Evolutionary conservation across 2,888 invertebrate genomes (phyloP).

Genomic region (Nomada fabriciana): DNA sequence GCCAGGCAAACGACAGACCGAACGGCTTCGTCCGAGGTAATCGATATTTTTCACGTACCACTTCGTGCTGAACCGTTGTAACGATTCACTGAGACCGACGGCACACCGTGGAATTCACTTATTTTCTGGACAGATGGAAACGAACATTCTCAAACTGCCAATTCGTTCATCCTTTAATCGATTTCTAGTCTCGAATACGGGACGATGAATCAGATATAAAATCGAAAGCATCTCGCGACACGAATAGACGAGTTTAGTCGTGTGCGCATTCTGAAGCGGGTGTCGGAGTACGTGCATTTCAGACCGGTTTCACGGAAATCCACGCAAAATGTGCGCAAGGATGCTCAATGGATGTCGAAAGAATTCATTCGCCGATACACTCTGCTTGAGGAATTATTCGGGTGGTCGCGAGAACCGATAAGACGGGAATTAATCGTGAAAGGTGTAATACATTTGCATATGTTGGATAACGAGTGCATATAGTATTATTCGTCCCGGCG

Average conservation of each 20-base stretch:
- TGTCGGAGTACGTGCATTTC: constrained; percentile 16
- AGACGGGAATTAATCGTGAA: constrained; percentile 11
- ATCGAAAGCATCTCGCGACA: neutral
- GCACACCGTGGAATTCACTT: neutral
- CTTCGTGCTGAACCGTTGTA: constrained; percentile 21
- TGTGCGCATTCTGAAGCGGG: constrained; percentile 4
- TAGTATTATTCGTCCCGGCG: constrained; percentile 24
- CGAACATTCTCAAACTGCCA: too few relatives aligned
- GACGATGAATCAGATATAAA: neutral
- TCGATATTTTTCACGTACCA: constrained; percentile 46
- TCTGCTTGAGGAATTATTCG: neutral
- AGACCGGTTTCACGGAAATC: constrained; percentile 42
- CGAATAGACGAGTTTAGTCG: neutral
- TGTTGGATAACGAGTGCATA: neutral
- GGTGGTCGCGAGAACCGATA: constrained; percentile 1
- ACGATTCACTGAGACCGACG: neutral
- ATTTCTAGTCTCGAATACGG: neutral
- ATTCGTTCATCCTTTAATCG: neutral
- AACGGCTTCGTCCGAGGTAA: constrained; percentile 44
- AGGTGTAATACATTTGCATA: neutral
- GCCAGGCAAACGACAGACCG: constrained; percentile 50
- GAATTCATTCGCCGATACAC: neutral
- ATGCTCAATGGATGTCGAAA: constrained; percentile 28
- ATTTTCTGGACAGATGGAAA: neutral
- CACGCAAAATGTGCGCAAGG: constrained; percentile 3